Evolutionary conservation across 92 coral and sea anemone species (phyloP), one percentile per base, ranked within the genome.

Genomic region (Zoanthus sansibaricus): DNA sequence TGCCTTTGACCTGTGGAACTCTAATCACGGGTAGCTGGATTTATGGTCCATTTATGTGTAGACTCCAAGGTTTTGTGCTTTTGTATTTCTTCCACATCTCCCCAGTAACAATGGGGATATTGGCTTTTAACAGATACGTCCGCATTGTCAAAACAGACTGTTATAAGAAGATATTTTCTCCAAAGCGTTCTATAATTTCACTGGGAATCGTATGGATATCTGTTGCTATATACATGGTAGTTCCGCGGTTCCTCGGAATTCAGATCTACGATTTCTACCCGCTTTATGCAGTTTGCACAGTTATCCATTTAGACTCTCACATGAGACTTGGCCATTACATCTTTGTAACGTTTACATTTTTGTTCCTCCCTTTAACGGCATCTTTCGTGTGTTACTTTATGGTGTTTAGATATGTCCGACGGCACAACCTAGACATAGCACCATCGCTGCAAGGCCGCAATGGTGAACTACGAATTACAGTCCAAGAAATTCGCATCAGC

Each of bases 111-210:
- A 87, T 87, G 74, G 90, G 90, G 7, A 46, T 87, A 7, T 71
- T 82, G 44, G 86, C 90, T 20, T 78, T 87, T 30, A 87, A 87
- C 90, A 61, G 90, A 87, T 87, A 67, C 78, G 30, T 79, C 20
- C 83, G 85, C 21, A 79, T 87, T 32, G 86, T 78, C 17, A 87
- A 55, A 66, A 49, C 79, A 21, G 45, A 44, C 79, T 75, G 84
- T 56, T 79, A 79, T 75, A 67, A 47, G 13, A 79, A 52, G 32
- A 6, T 87, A 54, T 90, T 90, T 61, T 87, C 90, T 8, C 52
- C 45, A 0, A 69, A 45, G 64, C 70, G 64, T 6, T 71, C 86
- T 4, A 45, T 64, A 37, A 37, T 87, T 67, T 20, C 25, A 59
- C 18, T 90, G 21, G 44, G 46, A 45, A 9, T 45, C 42, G 74